Base-by-base conservation (phyloP, 2,113 vertebrate genomes). In the Helogale parvula region DNA sequence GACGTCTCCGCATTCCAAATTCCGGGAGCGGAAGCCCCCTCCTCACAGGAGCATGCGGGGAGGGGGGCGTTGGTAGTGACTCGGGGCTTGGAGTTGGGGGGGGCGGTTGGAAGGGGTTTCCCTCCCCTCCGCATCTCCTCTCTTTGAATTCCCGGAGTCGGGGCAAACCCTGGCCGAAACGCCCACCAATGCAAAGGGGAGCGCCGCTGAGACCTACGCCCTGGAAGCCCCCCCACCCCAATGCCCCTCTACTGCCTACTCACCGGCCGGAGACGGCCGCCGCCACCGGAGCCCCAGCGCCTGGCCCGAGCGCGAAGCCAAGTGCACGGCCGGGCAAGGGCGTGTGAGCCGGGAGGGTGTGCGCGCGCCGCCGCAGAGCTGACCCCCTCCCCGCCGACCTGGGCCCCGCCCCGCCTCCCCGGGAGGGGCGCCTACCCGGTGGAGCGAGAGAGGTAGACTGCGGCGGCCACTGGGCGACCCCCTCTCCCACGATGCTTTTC, bases 261-360 rank as follows among this genome's bases (percentile, higher is more conserved):
- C 93, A 95, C 96, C 92, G 47, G 85, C 91, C 52, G 14, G 80
- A 85, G 63, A n/a, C 95, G 63, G 88, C 95, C 76, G 87, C 92
- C 21, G 65, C 89, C 23, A 57, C 93, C 52, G 38, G 91, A 82
- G 84, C 71, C 71, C 93, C 92, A 50, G 92, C 68, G 80, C 72
- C 90, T 35, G 80, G 84, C 84, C 88, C 10, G 63, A 85, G 96
- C 95, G 74, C 50, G 23, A 57, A 88, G 72, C 57, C 94, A 76
- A 97, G 97, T 85, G 94, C 91, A 52, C 81, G 0, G 88, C 93
- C 90, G 92, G 96, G 89, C 94, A 85, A 90, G 96, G 92, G 94
- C 88, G 79, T 86, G 88, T 14, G 80, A 93, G 84, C 88, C 54
- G 71, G 72, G 91, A 86, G 87, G 91, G 85, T 85, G 96, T 81